Conservation (phyloP, 2,797 vertebrate genomes). For the Cacajao melanocephalus region DNA sequence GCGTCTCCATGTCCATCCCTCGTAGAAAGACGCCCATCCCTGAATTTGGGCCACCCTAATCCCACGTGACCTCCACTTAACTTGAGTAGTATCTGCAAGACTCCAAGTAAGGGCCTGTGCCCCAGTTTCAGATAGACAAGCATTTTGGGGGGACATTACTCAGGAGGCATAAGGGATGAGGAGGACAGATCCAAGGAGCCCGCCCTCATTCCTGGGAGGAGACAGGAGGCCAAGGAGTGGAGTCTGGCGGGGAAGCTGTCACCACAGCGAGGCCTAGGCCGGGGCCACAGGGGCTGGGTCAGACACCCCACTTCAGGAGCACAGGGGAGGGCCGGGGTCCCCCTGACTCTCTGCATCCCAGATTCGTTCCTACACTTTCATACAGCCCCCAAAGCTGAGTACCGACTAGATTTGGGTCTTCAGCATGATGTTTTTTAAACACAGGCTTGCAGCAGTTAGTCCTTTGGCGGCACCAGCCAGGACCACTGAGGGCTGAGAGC, state of each 20-base stretch:
- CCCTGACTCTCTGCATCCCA: background rate
- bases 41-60: background rate
- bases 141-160: background rate
- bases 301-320: background rate
- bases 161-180: background rate
- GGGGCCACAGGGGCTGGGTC: background rate
- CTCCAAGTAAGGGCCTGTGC: background rate
- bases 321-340: background rate
- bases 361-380: rapidly evolving
- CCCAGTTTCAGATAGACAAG: background rate
- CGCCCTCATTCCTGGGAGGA: background rate
- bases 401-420: rapidly evolving
- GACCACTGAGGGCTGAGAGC: background rate
- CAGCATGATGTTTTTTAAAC: background rate
- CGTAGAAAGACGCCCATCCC: background rate
- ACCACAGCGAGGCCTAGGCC: background rate
- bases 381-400: background rate
- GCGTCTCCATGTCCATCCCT: background rate
- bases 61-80: background rate
- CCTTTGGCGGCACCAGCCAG: background rate
- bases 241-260: background rate
- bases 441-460: background rate
- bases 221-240: background rate
- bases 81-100: background rate
- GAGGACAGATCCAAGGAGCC: background rate